Evolutionary conservation across 2,888 invertebrate genomes (phyloP).

Genomic region (Coelinius sp.): DNA sequence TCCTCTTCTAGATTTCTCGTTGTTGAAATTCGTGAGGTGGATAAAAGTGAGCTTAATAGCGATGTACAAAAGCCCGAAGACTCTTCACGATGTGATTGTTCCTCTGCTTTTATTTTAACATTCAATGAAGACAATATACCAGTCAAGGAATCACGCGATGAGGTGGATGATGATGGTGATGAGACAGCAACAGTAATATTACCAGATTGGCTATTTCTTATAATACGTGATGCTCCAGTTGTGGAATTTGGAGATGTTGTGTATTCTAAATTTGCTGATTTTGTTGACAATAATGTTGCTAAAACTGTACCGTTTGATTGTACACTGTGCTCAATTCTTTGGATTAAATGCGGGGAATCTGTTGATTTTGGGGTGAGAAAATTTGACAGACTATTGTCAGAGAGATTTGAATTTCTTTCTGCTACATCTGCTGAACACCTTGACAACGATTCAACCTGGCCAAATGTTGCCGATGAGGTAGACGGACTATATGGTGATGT

Average conservation of each 20-base stretch:
- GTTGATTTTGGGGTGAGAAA: slow-evolving; percentile 53
- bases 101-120: slow-evolving; percentile 61
- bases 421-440: slow-evolving; percentile 57
- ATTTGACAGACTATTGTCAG: slow-evolving; percentile 53
- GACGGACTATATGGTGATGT: slow-evolving; percentile 44
- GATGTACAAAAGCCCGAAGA: slow-evolving; percentile 52
- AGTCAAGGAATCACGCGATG: slow-evolving; percentile 59
- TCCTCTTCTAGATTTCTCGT: slow-evolving; percentile 49
- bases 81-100: slow-evolving; percentile 47
- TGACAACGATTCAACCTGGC: slow-evolving; percentile 55
- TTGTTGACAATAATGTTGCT: slow-evolving; percentile 53
- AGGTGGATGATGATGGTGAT: slow-evolving; percentile 46
- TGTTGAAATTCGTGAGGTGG: slow-evolving; percentile 55
- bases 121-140: slow-evolving; percentile 58
- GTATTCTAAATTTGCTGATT: slow-evolving; percentile 42
- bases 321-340: slow-evolving; percentile 32
- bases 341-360: slow-evolving; percentile 39
- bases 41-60: slow-evolving; percentile 57
- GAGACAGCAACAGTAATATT: slow-evolving; percentile 11
- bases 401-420: slow-evolving; percentile 36
- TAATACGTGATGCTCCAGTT: slow-evolving; percentile 42
- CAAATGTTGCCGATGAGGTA: slow-evolving; percentile 55
- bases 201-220: slow-evolving; percentile 30
- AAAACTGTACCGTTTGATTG: slow-evolving; percentile 49
- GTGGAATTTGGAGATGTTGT: slow-evolving; percentile 46